phyloP scores from a whole-genome alignment of 2,113 vertebrate species.

The Carlito syrichta region DNA sequence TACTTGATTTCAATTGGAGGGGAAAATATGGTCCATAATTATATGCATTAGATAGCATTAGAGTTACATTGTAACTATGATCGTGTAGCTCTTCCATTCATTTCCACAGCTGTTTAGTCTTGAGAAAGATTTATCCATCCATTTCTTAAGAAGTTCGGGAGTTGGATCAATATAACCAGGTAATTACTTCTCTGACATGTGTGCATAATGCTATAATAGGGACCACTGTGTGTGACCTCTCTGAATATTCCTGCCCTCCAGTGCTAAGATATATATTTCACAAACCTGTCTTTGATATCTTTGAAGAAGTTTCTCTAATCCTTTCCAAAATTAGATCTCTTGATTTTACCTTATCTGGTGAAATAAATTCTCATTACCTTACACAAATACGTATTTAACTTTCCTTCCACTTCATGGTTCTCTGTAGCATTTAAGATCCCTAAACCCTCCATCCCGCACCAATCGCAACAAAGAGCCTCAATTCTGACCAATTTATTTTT shows the following conservation, averaged over 20 bases:
- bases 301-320: background rate
- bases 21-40: background rate
- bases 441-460: background rate
- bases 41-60: background rate
- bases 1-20: background rate
- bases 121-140: background rate
- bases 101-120: background rate
- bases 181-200: background rate
- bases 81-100: background rate
- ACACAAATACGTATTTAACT: background rate
- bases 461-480: background rate
- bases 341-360: background rate
- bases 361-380: background rate
- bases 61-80: slow-evolving; percentile 8
- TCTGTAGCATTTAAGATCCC: background rate
- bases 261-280: background rate
- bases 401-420: background rate
- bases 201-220: background rate
- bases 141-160: background rate
- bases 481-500: background rate
- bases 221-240: background rate
- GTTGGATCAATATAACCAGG: background rate
- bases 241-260: background rate
- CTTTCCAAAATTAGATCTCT: slow-evolving; percentile 17
- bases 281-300: background rate